Percentiles rank a stretch among this genome's conserved stretches.
Evolutionary conservation across 2,888 invertebrate species (phyloP).

Genomic region (Leptogaster cylindrica): DNA sequence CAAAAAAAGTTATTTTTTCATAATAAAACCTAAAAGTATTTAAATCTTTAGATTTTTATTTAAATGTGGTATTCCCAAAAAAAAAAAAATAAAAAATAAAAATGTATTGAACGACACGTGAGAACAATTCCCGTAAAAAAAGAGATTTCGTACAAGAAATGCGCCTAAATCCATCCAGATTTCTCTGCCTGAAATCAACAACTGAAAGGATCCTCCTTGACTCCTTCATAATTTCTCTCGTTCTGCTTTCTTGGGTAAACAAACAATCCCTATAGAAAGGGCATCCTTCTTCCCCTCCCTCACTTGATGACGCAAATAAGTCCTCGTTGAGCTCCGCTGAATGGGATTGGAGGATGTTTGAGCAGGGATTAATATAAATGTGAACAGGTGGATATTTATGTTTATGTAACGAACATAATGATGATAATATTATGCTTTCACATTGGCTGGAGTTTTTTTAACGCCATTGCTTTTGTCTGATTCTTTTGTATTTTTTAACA

Average conservation of each 20-base stretch:
- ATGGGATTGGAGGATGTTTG: not conserved
- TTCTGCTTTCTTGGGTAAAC: slow-evolving; percentile 4
- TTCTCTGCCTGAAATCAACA: too few species aligned
- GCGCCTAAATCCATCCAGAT: too few species aligned
- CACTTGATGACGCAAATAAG: slow-evolving; percentile 12
- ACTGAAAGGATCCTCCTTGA: not conserved
- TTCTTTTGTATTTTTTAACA: slow-evolving; percentile 3
- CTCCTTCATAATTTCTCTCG: slow-evolving; percentile 3
- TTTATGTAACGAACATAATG: slow-evolving; percentile 1
- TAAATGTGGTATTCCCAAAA: too few species aligned
- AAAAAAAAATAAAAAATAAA: too few species aligned
- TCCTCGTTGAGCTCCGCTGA: not conserved
- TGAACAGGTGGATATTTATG: slow-evolving; percentile 4
- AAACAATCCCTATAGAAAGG: slow-evolving; percentile 1
- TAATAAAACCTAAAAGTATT: too few species aligned
- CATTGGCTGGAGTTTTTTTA: slow-evolving; percentile 4
- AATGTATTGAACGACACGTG: too few species aligned
- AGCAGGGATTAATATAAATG: slow-evolving; percentile 14
- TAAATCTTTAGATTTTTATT: too few species aligned
- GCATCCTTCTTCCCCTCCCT: too few species aligned
- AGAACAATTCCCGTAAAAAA: too few species aligned
- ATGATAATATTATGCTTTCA: too few species aligned
- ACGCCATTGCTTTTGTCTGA: slow-evolving; percentile 2
- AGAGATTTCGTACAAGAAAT: too few species aligned
- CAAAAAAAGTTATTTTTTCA: too few species aligned